Conservation (phyloP, 2,113 vertebrate genomes). For the Danionella cerebrum region DNA sequence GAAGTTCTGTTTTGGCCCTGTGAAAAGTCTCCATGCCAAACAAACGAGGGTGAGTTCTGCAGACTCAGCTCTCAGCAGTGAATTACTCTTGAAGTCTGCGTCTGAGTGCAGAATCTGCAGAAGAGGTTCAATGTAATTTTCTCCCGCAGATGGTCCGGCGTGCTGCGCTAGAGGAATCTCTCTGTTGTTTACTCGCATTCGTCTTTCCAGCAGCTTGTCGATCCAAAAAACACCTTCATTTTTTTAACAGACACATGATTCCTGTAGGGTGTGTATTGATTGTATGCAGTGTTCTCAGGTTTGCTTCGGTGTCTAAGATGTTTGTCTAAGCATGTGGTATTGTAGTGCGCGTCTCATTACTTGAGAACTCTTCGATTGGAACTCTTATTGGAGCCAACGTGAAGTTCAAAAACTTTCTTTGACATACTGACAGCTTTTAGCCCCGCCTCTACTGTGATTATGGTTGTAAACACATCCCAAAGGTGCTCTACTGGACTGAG, state of each 20-base stretch:
- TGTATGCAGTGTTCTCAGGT: too few relatives aligned
- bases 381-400: too few relatives aligned
- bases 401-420: too few relatives aligned
- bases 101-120: constrained; percentile 26
- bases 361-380: too few relatives aligned
- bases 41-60: constrained; percentile 17
- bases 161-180: constrained; percentile 30
- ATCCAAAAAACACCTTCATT: constrained; percentile 13
- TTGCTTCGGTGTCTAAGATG: too few relatives aligned
- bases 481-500: too few relatives aligned
- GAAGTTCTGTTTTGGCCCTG: not conserved
- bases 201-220: constrained; percentile 29
- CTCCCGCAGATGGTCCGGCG: constrained; percentile 43
- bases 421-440: too few relatives aligned
- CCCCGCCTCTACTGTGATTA: too few relatives aligned
- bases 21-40: constrained; percentile 13
- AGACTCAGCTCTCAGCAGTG: constrained; percentile 27
- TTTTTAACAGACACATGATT: not conserved
- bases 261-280: too few relatives aligned
- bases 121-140: constrained; percentile 38
- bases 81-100: constrained; percentile 28
- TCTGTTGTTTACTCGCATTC: constrained; percentile 24
- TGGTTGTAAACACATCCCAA: too few relatives aligned
- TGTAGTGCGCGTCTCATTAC: too few relatives aligned
- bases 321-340: too few relatives aligned